Base-by-base conservation (phyloP, 2,888 invertebrate species). In the Micoletzkya japonica region DNA sequence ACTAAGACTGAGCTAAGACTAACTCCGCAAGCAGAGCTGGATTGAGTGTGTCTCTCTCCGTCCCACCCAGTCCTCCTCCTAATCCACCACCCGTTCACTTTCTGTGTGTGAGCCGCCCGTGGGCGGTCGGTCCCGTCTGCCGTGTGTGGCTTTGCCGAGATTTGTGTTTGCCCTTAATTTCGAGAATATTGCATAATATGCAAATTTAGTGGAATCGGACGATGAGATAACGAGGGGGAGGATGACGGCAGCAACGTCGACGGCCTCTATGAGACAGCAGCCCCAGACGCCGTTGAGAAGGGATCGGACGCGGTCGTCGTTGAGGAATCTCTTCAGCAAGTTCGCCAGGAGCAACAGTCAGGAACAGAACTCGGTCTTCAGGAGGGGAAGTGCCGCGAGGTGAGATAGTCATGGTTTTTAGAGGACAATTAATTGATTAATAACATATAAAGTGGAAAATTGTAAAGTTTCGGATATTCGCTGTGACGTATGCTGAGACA, bases 191-290 rank as follows among this genome's bases (percentile, higher is more conserved):
- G 1, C 14, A 26, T 17, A 44, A 44, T 30, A 4, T n/a, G 32
- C 44, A 2, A 60, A 79, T 83, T 63, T 72, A 83, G 84, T 80
- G 59, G 85, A 83, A 72, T 85, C 84, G 56, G 85, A 85, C 72
- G 85, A 85, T 61, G 85, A 85, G 59, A 71, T 81, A 30, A 74
- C 81, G 14, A 70, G 80, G 58, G 77, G 79, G n/a, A 72, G 70
- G 1, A 66, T 74, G 10, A 75, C 76, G 20, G 64, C 70, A 54
- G 52, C 52, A 37, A 32, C 70, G 49, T 50, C 70, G 50, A 4
- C 73, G 71, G 49, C 58, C 30, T 49, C 77, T 36, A 59, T 76
- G 50, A 78, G 76, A 37, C 73, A 72, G 14, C 49, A 63, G 20
- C 36, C 14, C 24, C n/a, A n/a, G n/a, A n/a, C n/a, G n/a, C 60